Evolutionary conservation across 2,113 vertebrate species (phyloP), one percentile per base, ranked within the genome.

Genomic region (Stictonetta naevosa): DNA sequence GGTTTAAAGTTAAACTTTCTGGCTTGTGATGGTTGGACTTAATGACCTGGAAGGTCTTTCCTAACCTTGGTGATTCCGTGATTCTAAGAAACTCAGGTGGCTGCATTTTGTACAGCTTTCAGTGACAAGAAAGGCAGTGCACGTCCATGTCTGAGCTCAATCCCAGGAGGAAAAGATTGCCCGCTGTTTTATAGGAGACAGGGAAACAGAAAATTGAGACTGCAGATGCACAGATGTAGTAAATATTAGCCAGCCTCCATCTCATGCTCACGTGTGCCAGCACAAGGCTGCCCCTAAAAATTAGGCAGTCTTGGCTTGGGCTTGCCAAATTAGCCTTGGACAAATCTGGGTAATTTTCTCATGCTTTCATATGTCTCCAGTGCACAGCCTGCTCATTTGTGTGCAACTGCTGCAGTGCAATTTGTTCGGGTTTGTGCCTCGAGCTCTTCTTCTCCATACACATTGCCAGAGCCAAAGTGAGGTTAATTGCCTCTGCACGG

Each of bases 391-490:
- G 0, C 44, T 88, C 33, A 44, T 76, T 33, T 46, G 33, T 55
- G 68, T 71, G 64, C 68, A 90, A 81, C 60, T 83, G 40, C 91
- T 59, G 69, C 64, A 67, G 34, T 33, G 56, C 60, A 75, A 17
- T 68, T 86, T 86, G 56, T 23, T 71, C 34, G 90, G 22, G 46
- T 75, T 88, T 89, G 52, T 44, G 69, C 73, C 77, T 82, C 48
- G 6, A 92, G 80, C 80, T 88, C 60, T 58, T 83, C 71, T 82
- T 80, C 62, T 76, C 66, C 64, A 25, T 28, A 3, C 3, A 2
- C 88, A 44, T 78, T 79, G 69, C 58, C 74, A 89, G 62, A 92
- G 86, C 22, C 73, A 71, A 86, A 88, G 68, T 23, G 83, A 94
- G 79, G 85, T 90, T 86, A 92, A 93, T 23, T 92, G 90, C 48